Base-by-base conservation (phyloP, 2,113 vertebrate species). In the Stictonetta naevosa region DNA sequence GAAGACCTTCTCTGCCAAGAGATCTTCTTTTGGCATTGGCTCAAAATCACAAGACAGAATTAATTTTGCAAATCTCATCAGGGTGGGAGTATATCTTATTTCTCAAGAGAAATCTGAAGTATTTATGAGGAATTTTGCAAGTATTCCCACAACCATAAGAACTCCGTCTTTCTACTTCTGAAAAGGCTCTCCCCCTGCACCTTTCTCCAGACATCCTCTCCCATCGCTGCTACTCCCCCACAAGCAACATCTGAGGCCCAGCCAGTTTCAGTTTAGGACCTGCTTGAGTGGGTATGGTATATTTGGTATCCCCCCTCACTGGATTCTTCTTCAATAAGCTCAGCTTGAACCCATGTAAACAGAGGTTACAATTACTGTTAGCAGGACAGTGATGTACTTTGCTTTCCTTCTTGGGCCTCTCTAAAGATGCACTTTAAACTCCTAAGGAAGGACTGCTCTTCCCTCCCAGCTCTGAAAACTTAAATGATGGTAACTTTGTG, bases 371-470 rank as follows among this genome's bases (percentile, higher is more conserved):
- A 20, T 56, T 83, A 36, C 13, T 44, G 34, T 88, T 40, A 79
- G n/a, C n/a, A 50, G 13, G 33, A 34, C 52, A 82, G 62, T 44
- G 0, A 38, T 58, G 22, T 22, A 76, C 28, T 46, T 40, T 83
- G 22, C 59, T 64, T 83, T 81, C 60, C 21, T 52, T 86, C 68
- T 52, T 73, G 58, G 21, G 28, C 5, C 3, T 52, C 12, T 83
- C 55, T 38, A 0, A 1, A 44, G 19, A 13, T 26, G 42, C 5
- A 22, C 14, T 77, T 83, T 3, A 1, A 38, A 14, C 34, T 29
- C 58, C 12, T n/a, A 34, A 73, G 29, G 28, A 80, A 52, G 8
- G 38, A 38, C n/a, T 63, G 11, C 46, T 66, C 17, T 64, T 44
- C 11, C 11, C 63, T 25, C 15, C 12, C 2, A 6, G 26, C 23